These are phyloP conservation scores for Albula goreensis DNA, from an alignment of 2,113 vertebrate species.

Conservation along the genomic window DNA sequence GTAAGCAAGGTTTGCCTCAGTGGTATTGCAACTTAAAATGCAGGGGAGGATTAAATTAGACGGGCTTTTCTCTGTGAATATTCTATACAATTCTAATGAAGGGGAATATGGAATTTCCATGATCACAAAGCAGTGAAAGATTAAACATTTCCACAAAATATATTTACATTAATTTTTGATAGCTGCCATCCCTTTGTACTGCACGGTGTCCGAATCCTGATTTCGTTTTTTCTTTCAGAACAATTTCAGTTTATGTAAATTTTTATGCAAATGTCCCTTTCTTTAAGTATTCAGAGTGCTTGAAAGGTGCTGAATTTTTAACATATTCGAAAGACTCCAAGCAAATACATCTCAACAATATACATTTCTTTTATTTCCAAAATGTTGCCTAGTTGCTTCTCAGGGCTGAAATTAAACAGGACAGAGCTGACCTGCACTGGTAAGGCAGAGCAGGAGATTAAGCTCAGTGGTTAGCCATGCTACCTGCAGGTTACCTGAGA, in stretches of 20 bases:
- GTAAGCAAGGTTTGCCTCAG: background rate
- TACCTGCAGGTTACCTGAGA: too few species aligned
- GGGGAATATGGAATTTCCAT: background rate
- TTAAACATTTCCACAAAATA: background rate
- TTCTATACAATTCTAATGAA: background rate
- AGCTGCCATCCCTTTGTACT: background rate
- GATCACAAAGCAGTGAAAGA: background rate
- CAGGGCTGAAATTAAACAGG: too few species aligned
- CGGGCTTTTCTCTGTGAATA: background rate
- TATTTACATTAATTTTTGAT: constrained; percentile 5
- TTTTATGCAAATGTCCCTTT: background rate
- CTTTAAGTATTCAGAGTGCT: background rate
- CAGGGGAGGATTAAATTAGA: background rate
- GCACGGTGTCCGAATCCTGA: constrained; percentile 8
- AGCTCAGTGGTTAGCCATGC: too few species aligned
- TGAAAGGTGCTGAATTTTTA: background rate
- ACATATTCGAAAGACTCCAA: background rate
- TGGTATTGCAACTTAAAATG: background rate
- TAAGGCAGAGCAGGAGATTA: too few species aligned
- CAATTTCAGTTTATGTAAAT: background rate
- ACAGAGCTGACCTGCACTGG: too few species aligned
- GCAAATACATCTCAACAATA: background rate
- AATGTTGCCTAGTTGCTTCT: background rate
- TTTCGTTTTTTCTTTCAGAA: background rate
- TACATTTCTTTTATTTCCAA: background rate